Conservation (phyloP, 2,113 vertebrate species). For the Bothrops jararaca region DNA sequence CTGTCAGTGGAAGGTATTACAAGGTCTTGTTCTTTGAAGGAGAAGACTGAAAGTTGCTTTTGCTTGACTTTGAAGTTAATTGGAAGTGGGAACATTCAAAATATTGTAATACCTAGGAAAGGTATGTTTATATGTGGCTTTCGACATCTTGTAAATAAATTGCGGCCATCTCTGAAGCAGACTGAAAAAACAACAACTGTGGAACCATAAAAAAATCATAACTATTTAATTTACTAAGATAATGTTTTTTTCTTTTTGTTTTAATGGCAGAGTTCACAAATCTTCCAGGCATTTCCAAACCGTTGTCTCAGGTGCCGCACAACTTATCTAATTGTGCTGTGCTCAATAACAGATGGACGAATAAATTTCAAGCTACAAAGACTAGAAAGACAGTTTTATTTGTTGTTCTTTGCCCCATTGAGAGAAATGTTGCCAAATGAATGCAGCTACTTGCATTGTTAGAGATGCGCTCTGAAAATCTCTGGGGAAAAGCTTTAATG, state of each 20-base stretch:
- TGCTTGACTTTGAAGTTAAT: conserved; percentile 16
- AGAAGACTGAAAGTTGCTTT: neutral
- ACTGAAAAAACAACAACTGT: neutral
- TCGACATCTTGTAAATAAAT: neutral
- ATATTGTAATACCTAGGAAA: neutral
- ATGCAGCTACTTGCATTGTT: neutral
- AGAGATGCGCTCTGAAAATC: neutral
- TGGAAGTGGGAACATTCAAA: conserved; percentile 3
- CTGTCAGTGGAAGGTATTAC: neutral
- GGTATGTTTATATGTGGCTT: neutral
- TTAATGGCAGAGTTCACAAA: neutral
- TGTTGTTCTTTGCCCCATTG: neutral
- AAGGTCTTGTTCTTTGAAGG: neutral
- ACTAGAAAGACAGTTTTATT: neutral
- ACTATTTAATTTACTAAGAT: neutral
- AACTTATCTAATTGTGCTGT: neutral
- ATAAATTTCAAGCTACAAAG: neutral
- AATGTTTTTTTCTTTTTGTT: neutral
- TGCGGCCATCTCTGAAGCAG: neutral
- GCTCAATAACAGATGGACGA: neutral
- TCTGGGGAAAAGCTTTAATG: neutral
- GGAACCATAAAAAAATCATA: neutral
- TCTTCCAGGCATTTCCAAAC: neutral
- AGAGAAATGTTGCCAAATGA: neutral
- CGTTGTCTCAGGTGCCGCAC: neutral